Evolutionary conservation across 2,888 invertebrate species (phyloP), one percentile per base, ranked within the genome.

Genomic region (Nomada ruficornis): DNA sequence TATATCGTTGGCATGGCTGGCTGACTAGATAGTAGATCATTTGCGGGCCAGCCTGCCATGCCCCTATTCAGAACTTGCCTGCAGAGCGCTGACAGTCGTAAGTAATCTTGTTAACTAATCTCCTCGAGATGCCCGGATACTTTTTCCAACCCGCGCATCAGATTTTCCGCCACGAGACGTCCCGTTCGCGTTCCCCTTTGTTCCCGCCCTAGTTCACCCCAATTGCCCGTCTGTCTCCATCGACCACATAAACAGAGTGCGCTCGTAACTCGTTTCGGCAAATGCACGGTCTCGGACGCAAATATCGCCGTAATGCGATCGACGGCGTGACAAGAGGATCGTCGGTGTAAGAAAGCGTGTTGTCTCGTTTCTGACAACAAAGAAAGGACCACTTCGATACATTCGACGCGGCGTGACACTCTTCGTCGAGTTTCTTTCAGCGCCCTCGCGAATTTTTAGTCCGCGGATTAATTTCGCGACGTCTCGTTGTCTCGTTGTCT

Each of bases 41-140:
- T 65, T 26, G 64, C 75, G 67, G 63, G 60, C 20, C 47, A 63
- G 54, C 36, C 73, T 52, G 63, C 69, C 73, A 57, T 77, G 50
- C 26, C 36, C 47, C 76, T 82, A 80, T 80, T 80, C 82, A 77
- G 69, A 71, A 82, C 71, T 76, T 82, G 80, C 82, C 77, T 77
- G 65, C 82, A 76, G 72, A 83, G 50, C 67, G 69, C 67, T 73
- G 83, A 77, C 83, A 77, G 69, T 77, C 62, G 62, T 59, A 36
- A 77, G 76, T 81, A 71, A 83, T 83, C 83, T 77, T 42, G 83
- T 83, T 83, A 83, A 74, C 60, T 70, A 71, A 77, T 83, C 73
- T 81, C 70, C 55, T 52, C 60, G 69, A 65, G 73, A 73, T 68
- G 54, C 68, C 18, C 52, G 29, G 60, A 73, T 64, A 72, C 77